Evolutionary conservation across 1,140 invertebrate species (phyloP), one percentile per base, ranked within the genome.

Genomic region (Rhyzopertha dominica): DNA sequence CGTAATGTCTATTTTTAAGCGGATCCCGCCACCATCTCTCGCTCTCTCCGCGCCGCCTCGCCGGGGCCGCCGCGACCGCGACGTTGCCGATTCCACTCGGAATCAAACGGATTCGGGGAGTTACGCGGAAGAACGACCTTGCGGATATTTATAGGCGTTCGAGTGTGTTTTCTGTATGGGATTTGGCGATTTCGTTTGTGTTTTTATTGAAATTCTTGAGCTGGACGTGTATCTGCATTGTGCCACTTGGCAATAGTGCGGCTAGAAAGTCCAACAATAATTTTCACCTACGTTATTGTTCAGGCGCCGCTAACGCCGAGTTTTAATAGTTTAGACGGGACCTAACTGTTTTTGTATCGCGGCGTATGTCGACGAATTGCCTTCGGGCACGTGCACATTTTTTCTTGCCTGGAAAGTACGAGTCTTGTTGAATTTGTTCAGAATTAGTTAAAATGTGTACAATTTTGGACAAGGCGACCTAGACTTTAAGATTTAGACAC

Each of bases 1-100:
- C 32, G 43, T 46, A 46, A 46, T 46, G 35, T 29, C 43, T 46
- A 46, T 46, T 46, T 46, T 46, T 46, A 46, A 46, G 32, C 23
- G 17, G 25, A 28, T 12, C 25, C 35, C 43, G 35, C 24, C 13
- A 16, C 38, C 38, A 8, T 18, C 38, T 18, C 29, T 16, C 32
- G 16, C 42, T 26, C 37, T 46, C 35, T 18, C 26, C 31, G 8
- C 5, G 18, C 37, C 18, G 19, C 20, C 37, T 23, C 12, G 29
- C 23, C 23, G 25, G 19, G 22, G 35, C 35, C 22, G 25, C 35
- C 35, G 25, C 35, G 25, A 37, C 35, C 22, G n/a, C 25, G 25
- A 19, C 35, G 35, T 13, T 23, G 25, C 35, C 22, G 19, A 37
- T 23, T 23, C 35, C 22, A 23, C 35, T 14, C 18, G 14, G 22